phyloP scores from a whole-genome alignment of 2,797 vertebrate genomes.

The Leucoraja ocellata region DNA sequence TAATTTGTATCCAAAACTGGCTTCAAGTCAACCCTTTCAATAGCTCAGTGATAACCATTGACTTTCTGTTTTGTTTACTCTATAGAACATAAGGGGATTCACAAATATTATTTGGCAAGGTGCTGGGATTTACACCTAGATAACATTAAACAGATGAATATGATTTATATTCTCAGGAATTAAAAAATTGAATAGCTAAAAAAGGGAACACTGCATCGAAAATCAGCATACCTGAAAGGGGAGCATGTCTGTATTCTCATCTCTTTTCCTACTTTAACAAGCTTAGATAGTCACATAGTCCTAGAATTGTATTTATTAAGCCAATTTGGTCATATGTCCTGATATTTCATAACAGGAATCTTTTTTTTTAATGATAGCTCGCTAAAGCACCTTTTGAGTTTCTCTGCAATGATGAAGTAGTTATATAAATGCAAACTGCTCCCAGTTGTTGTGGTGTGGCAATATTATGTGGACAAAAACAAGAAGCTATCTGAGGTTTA shows the following conservation, averaged over 20 bases:
- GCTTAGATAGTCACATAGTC: neutral
- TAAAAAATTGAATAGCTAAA: no score
- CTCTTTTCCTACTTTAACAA: neutral
- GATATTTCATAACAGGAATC: neutral
- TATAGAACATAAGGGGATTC: neutral
- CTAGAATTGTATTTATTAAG: no score
- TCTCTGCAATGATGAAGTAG: neutral
- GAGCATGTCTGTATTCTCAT: neutral
- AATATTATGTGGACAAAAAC: neutral
- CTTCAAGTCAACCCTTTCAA: conserved; percentile 27
- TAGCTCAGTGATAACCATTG: conserved; percentile 7
- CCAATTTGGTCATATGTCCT: neutral
- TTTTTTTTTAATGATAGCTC: no score
- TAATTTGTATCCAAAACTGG: conserved; percentile 36
- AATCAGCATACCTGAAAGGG: neutral
- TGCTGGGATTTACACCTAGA: neutral
- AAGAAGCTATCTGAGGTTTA: neutral
- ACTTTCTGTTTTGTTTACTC: conserved; percentile 26
- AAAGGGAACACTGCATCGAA: no score
- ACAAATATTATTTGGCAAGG: neutral
- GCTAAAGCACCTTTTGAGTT: neutral
- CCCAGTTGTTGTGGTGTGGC: neutral
- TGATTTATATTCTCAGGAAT: neutral
- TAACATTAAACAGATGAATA: neutral
- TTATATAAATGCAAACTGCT: neutral